Evolutionary conservation across 2,888 invertebrate genomes (phyloP).

Genomic region (Agrochola lychnidis): DNA sequence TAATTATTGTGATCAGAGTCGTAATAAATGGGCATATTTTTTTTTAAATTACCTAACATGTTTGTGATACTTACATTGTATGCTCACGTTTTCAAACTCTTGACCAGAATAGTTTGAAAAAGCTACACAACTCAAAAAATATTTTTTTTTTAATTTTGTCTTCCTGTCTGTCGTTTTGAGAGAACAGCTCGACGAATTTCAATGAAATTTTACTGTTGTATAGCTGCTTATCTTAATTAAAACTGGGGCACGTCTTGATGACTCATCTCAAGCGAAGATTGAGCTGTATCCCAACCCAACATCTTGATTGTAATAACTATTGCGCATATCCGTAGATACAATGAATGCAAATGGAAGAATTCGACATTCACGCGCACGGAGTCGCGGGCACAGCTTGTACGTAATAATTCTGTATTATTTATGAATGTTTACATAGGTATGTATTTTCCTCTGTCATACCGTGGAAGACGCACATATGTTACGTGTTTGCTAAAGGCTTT

Average conservation of each 20-base stretch:
- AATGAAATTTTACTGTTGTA: neutral
- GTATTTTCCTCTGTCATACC: slow-evolving; percentile 58
- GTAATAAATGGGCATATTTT: slow-evolving; percentile 16
- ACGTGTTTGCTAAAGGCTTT: slow-evolving; percentile 40
- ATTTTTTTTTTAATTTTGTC: neutral
- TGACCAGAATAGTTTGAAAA: slow-evolving; percentile 26
- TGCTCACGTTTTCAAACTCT: slow-evolving; percentile 41
- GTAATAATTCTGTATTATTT: slow-evolving; percentile 39
- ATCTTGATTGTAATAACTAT: neutral
- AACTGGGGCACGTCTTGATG: neutral
- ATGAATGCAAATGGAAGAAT: neutral
- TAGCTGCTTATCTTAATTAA: neutral
- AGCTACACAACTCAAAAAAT: no score
- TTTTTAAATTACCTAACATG: slow-evolving; percentile 10
- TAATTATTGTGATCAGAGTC: neutral
- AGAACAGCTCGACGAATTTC: neutral
- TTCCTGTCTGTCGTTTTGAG: neutral
- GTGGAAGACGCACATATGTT: slow-evolving; percentile 62
- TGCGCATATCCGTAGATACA: neutral
- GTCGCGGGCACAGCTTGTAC: neutral
- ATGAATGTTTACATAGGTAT: slow-evolving; percentile 39
- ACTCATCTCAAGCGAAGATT: neutral
- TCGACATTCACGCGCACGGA: neutral
- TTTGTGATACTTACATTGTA: slow-evolving; percentile 22
- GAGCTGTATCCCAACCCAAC: neutral